Conservation (phyloP, 1,140 invertebrate genomes). For the Arion vulgaris region DNA sequence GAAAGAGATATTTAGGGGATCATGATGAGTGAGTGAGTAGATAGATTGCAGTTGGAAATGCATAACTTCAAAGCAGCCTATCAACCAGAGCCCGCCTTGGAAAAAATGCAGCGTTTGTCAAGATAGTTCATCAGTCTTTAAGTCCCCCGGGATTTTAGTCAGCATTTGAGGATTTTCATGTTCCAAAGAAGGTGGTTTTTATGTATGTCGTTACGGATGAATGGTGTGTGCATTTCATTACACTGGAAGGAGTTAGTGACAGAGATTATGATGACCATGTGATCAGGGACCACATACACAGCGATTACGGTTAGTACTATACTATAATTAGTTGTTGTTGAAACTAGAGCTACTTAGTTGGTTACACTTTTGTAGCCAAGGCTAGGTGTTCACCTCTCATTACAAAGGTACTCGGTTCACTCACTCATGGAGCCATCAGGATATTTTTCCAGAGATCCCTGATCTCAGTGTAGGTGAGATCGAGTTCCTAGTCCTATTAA, state of each 20-base stretch:
- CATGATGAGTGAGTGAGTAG: neutral
- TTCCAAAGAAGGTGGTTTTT: slow-evolving; percentile 89
- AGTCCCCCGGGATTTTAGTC: slow-evolving; percentile 73
- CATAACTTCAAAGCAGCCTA: slow-evolving; percentile 4
- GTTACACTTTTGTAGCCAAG: too few relatives aligned
- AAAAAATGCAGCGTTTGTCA: slow-evolving; percentile 61
- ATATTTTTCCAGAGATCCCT: too few relatives aligned
- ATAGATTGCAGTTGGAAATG: slow-evolving; percentile 19
- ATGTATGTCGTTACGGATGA: slow-evolving; percentile 90
- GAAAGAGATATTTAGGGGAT: neutral
- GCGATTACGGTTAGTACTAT: slow-evolving; percentile 50
- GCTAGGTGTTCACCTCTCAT: too few relatives aligned
- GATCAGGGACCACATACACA: slow-evolving; percentile 81
- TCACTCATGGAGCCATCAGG: too few relatives aligned
- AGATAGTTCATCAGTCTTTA: slow-evolving; percentile 57
- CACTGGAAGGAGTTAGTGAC: slow-evolving; percentile 89
- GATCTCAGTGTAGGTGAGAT: too few relatives aligned
- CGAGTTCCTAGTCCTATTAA: too few relatives aligned
- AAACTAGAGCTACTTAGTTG: too few relatives aligned
- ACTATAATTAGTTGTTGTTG: neutral
- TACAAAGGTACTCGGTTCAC: too few relatives aligned
- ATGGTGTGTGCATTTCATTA: slow-evolving; percentile 87
- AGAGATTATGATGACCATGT: slow-evolving; percentile 91
- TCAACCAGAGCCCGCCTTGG: slow-evolving; percentile 48
- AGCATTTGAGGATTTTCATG: slow-evolving; percentile 89